These are phyloP conservation scores for Hipparchia semele DNA, from an alignment of 2,888 invertebrate genomes.

Conservation along the genomic window DNA sequence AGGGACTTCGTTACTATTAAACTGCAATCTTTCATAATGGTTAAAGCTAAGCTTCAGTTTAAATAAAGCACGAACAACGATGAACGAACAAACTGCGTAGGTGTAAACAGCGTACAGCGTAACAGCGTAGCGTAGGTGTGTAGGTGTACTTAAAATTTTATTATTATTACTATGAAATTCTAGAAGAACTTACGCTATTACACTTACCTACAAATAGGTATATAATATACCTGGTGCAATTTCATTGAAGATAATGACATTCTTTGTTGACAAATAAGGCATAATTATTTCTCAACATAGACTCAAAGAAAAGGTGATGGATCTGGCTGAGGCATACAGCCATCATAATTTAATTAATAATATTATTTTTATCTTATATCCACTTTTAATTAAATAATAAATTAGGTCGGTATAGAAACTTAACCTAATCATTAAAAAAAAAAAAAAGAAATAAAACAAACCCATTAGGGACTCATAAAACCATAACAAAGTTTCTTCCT, in stretches of 20 bases:
- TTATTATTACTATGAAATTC: neutral
- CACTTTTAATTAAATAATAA: too few species aligned
- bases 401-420: neutral
- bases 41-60: too few species aligned
- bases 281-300: too few species aligned
- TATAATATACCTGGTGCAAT: neutral
- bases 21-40: neutral
- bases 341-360: too few species aligned
- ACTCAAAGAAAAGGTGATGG: too few species aligned
- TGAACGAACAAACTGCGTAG: too few species aligned
- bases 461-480: neutral
- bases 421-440: neutral
- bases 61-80: too few species aligned
- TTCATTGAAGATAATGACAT: conserved; percentile 1
- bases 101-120: too few species aligned
- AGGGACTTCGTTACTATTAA: conserved; percentile 4
- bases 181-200: neutral
- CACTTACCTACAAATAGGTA: neutral
- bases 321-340: too few species aligned
- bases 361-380: too few species aligned
- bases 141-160: neutral
- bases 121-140: too few species aligned
- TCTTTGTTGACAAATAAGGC: neutral
- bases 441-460: neutral
- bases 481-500: conserved; percentile 12